Percentiles rank a stretch among this genome's conserved stretches.
Evolutionary conservation across 2,113 vertebrate genomes (phyloP).

Genomic region (Corythornis madagascariensis): DNA sequence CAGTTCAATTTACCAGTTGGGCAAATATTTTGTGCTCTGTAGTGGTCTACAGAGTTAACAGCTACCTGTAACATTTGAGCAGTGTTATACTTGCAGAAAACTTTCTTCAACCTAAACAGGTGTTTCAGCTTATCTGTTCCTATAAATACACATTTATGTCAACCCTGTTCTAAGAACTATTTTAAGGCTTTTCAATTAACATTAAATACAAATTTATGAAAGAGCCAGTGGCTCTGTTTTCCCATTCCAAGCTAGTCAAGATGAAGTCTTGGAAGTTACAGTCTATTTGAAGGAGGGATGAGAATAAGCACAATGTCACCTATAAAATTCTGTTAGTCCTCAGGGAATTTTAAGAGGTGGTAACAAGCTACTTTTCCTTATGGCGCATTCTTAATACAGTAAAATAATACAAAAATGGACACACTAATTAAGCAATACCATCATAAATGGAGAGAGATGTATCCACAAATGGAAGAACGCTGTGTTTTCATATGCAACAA

Average conservation of each 20-base stretch:
- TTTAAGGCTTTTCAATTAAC: constrained; percentile 19
- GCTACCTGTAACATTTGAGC: constrained; percentile 74
- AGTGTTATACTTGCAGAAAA: constrained; percentile 76
- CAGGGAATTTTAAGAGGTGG: constrained; percentile 21
- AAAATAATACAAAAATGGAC: background rate
- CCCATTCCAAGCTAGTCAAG: background rate
- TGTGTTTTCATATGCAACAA: background rate
- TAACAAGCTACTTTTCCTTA: constrained; percentile 19
- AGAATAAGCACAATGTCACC: constrained; percentile 6
- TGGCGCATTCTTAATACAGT: background rate
- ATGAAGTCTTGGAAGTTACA: background rate
- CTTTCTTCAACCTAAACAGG: constrained; percentile 73
- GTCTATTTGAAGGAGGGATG: constrained; percentile 3
- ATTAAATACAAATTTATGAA: constrained; percentile 28
- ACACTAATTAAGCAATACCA: background rate
- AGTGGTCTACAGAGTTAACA: constrained; percentile 83
- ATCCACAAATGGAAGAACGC: background rate
- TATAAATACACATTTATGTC: background rate
- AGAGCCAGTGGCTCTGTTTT: background rate
- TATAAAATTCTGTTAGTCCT: constrained; percentile 38
- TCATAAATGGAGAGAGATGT: background rate
- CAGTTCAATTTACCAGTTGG: constrained; percentile 87
- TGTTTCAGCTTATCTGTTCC: constrained; percentile 55
- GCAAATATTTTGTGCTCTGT: constrained; percentile 82
- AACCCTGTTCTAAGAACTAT: background rate